Conservation (phyloP, 2,888 invertebrate genomes). For the Molorchus minor region DNA sequence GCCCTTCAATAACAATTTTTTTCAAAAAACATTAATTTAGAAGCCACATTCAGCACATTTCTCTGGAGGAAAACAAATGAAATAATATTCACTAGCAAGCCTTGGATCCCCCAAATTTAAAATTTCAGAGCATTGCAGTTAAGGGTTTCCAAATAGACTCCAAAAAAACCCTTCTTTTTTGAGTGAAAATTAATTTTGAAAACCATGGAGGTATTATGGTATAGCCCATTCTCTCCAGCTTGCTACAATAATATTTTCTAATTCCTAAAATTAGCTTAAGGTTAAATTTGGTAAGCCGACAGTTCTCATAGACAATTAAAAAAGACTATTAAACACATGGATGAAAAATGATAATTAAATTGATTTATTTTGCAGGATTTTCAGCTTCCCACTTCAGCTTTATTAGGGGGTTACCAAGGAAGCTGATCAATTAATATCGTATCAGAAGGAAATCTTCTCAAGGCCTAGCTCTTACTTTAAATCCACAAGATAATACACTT, state of each 20-base stretch:
- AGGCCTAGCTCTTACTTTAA: conserved; percentile 78
- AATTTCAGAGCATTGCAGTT: too few species aligned
- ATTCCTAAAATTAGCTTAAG: too few species aligned
- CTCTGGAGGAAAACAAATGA: too few species aligned
- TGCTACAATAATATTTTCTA: conserved; percentile 73
- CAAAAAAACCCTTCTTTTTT: too few species aligned
- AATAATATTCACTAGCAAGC: too few species aligned
- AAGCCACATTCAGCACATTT: too few species aligned
- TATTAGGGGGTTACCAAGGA: conserved; percentile 78
- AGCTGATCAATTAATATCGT: conserved; percentile 77
- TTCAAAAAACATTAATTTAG: too few species aligned
- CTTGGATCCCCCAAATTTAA: too few species aligned
- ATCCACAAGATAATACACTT: conserved; percentile 77
- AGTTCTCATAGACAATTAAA: neutral
- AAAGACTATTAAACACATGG: neutral
- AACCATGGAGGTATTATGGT: conserved; percentile 82
- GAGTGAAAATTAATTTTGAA: too few species aligned
- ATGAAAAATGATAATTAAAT: conserved; percentile 4
- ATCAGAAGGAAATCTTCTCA: conserved; percentile 87
- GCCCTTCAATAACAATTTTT: too few species aligned
- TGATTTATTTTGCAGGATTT: conserved; percentile 66
- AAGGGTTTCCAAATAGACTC: too few species aligned
- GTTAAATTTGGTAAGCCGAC: conserved; percentile 71
- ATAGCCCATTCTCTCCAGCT: conserved; percentile 73
- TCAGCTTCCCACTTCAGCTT: conserved; percentile 77